Percentiles rank a stretch among this genome's conserved stretches.
These are phyloP conservation scores for Takifugu ocellatus DNA, from an alignment of 2,797 vertebrate species.

Conservation along the genomic window DNA sequence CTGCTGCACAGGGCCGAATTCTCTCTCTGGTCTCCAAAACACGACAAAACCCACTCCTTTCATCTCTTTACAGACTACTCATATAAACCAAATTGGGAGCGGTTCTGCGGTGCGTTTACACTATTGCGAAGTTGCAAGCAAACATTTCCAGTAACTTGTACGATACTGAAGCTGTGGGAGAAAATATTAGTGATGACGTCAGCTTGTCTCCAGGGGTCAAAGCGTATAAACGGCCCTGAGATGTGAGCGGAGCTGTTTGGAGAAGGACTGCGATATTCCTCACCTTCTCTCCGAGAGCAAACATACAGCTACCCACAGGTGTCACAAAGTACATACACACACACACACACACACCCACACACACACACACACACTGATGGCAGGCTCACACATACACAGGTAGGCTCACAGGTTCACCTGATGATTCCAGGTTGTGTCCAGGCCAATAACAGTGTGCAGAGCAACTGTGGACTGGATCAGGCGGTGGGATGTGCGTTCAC, in stretches of 20 bases:
- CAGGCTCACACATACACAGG: conserved; percentile 17
- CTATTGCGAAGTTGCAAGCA: conserved; percentile 32
- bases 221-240: conserved; percentile 59
- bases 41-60: conserved; percentile 25
- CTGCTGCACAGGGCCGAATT: neutral
- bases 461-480: conserved; percentile 19
- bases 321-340: conserved; percentile 28
- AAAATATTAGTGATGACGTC: conserved; percentile 72
- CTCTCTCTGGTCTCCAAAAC: conserved; percentile 49
- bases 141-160: conserved; percentile 33
- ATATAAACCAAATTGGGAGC: conserved; percentile 24
- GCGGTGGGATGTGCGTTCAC: conserved; percentile 15
- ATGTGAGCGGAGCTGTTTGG: conserved; percentile 62
- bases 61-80: conserved; percentile 16
- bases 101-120: conserved; percentile 14
- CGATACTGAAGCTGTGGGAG: conserved; percentile 45
- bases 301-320: conserved; percentile 66
- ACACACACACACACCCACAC: conserved; percentile 13
- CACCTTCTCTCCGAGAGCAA: conserved; percentile 67
- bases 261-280: conserved; percentile 67
- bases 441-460: conserved; percentile 28
- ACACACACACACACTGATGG: conserved; percentile 8
- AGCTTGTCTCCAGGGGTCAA: conserved; percentile 68
- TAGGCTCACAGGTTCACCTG: conserved; percentile 27
- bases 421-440: conserved; percentile 38